Evolutionary conservation across 2,797 vertebrate species (phyloP).

Genomic region (Natrix natrix): DNA sequence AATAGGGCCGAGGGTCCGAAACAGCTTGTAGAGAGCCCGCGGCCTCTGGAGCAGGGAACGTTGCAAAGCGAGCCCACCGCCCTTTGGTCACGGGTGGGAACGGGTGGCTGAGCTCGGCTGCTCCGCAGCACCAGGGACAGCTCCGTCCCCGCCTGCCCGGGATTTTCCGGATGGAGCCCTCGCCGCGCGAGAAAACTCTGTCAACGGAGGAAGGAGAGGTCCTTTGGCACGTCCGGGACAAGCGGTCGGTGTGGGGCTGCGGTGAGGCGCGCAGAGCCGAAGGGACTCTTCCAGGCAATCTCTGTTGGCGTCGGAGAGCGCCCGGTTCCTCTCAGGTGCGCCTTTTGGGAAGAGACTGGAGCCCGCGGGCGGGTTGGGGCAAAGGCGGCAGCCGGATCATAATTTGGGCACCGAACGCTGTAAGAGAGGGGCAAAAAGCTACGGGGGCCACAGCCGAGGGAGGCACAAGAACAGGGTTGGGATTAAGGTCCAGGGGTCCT

Average conservation of each 20-base stretch:
- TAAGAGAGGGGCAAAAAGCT: too few species aligned
- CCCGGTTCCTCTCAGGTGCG: too few species aligned
- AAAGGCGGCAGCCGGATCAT: too few species aligned
- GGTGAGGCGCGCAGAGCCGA: background rate
- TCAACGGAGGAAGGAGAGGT: background rate
- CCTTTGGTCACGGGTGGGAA: background rate
- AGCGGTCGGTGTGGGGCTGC: background rate
- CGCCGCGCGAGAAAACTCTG: background rate
- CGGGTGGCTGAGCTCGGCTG: too few species aligned
- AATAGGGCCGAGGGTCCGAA: too few species aligned
- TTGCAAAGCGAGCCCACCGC: too few species aligned
- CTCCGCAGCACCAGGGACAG: slow-evolving; percentile 6
- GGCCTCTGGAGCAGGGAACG: background rate
- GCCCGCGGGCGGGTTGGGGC: background rate
- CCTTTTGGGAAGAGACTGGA: too few species aligned
- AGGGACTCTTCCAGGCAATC: background rate
- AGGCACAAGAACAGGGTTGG: too few species aligned
- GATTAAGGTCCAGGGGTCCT: background rate
- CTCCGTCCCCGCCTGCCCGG: background rate
- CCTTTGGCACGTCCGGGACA: background rate
- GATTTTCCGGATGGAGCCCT: too few species aligned
- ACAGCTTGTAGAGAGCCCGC: too few species aligned
- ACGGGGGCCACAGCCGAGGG: too few species aligned
- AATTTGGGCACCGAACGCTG: too few species aligned
- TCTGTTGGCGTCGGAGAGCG: background rate